Evolutionary conservation across 2,797 vertebrate species (phyloP).

Genomic region (Gastrophryne carolinensis): DNA sequence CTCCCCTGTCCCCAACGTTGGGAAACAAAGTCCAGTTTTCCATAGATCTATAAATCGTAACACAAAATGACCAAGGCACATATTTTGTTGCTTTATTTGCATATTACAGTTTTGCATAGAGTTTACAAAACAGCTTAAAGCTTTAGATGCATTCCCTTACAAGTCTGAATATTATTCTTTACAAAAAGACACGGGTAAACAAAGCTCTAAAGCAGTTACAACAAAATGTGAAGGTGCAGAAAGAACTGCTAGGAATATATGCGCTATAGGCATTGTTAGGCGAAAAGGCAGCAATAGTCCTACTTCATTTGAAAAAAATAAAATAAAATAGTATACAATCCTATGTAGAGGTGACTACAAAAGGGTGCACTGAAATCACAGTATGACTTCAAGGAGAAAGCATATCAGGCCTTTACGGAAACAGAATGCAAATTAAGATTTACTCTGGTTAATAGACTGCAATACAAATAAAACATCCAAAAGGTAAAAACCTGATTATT

Average conservation of each 20-base stretch:
- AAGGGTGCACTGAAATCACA: background rate
- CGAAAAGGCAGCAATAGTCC: slow-evolving; percentile 25
- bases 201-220: slow-evolving; percentile 3
- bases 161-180: slow-evolving; percentile 26
- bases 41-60: too few species aligned
- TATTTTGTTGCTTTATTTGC: slow-evolving; percentile 46
- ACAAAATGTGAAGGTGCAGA: background rate
- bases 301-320: slow-evolving; percentile 24
- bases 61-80: background rate
- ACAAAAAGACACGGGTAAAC: slow-evolving; percentile 27
- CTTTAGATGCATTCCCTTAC: slow-evolving; percentile 26
- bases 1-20: too few species aligned
- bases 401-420: slow-evolving; percentile 29
- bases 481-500: background rate
- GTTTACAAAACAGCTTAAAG: slow-evolving; percentile 37
- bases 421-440: slow-evolving; percentile 7
- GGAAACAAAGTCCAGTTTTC: too few species aligned
- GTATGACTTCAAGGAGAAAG: background rate
- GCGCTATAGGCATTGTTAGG: background rate
- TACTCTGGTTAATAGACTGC: slow-evolving; percentile 21
- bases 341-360: background rate
- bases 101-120: slow-evolving; percentile 35
- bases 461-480: slow-evolving; percentile 23
- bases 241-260: slow-evolving; percentile 30
- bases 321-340: slow-evolving; percentile 3